Evolutionary conservation across 2,113 vertebrate species (phyloP).

Genomic region (Aldabrachelys gigantea): DNA sequence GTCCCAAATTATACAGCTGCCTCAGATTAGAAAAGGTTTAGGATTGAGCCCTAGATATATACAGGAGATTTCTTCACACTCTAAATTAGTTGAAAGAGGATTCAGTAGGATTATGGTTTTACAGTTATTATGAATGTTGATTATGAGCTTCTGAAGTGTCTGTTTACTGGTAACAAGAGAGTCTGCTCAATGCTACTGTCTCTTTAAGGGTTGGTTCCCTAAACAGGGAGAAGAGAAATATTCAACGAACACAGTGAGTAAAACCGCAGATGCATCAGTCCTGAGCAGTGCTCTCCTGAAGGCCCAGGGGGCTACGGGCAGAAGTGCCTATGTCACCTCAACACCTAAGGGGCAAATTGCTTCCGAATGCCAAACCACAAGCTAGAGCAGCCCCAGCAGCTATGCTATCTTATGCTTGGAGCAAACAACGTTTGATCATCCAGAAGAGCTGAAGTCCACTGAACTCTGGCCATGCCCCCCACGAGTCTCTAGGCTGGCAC

Average conservation of each 20-base stretch:
- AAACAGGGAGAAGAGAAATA: neutral
- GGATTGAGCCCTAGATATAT: neutral
- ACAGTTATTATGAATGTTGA: neutral
- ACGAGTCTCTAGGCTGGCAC: neutral
- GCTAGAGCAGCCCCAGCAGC: neutral
- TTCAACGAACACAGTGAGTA: neutral
- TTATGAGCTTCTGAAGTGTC: neutral
- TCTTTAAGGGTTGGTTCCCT: neutral
- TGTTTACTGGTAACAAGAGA: neutral
- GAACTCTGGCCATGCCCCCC: neutral
- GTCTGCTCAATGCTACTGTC: neutral
- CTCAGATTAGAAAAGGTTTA: neutral
- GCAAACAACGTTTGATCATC: neutral
- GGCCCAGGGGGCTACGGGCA: too few relatives aligned
- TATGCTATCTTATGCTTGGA: neutral
- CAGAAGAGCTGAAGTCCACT: neutral
- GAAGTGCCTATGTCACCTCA: neutral
- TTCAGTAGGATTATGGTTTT: conserved; percentile 1
- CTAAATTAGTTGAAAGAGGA: neutral
- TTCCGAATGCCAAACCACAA: neutral
- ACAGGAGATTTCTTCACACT: neutral
- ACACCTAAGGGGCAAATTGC: neutral
- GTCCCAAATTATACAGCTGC: neutral
- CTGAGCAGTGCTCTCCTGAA: neutral
- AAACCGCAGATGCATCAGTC: neutral